Evolutionary conservation across 1,140 invertebrate genomes (phyloP), one percentile per base, ranked within the genome.

Genomic region (Cydia fagiglandana): DNA sequence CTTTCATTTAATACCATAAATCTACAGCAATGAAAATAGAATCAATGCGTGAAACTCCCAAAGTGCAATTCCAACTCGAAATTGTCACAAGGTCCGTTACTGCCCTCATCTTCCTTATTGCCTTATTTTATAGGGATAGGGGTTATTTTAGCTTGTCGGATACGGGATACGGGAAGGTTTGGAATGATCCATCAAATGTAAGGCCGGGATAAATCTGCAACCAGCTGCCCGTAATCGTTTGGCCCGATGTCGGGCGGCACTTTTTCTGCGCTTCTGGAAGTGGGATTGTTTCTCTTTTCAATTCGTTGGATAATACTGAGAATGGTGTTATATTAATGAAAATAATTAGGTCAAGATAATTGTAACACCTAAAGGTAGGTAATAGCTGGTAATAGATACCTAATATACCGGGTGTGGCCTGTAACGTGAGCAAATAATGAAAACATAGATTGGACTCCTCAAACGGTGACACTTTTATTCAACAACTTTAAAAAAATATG

Each of bases 111-210:
- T 56, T 17, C 15, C n/a, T 17, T n/a, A 56, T 56, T 7, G 53
- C 53, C 53, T 56, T 56, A 56, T 56, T 56, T 17, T 56, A 56
- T 56, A 5, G 30, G 10, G 6, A 34, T 15, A 68, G 15, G 64
- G 64, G 64, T 68, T 30, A 34, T 34, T 38, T 68, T 68, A 68
- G 28, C 28, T 38, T 68, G 64, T 68, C n/a, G 13, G 13, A 34
- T 7, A n/a, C 15, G 30, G 30, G 34, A 30, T 38, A 38, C 13
- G 53, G 53, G 64, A 68, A 68, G 64, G 64, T 68, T 68, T 68
- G n/a, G 64, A 68, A 68, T 68, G 64, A 68, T 68, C 34, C 64
- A 68, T 68, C 64, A 68, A 68, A 68, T 34, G 30, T 68, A 68
- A 68, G 64, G 64, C 28, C 12, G 64, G 64, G 64, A 68, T 68